Evolutionary conservation across 2,888 invertebrate species (phyloP).

Genomic region (Drosophila yooni): DNA sequence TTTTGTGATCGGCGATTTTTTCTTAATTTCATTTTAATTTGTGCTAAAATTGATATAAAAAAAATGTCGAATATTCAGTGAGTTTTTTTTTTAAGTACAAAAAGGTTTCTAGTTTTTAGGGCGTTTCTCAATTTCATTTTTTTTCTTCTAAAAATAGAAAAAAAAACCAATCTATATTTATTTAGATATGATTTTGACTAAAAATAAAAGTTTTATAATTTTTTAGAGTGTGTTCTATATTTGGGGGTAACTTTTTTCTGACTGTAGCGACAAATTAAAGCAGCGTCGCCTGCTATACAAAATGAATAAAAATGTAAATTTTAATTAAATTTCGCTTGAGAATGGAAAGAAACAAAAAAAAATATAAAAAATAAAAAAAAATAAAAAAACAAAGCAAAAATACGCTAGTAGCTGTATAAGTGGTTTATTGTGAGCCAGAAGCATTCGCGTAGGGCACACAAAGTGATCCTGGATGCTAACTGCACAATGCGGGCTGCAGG

Average conservation of each 20-base stretch:
- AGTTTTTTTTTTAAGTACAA: not conserved
- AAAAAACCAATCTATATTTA: not conserved
- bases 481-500: slow-evolving; percentile 10
- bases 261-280: slow-evolving; percentile 50
- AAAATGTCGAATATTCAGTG: not conserved
- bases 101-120: accelerated
- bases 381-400: slow-evolving; percentile 19
- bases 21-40: not conserved
- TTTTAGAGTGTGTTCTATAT: no score
- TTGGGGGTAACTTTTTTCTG: not conserved
- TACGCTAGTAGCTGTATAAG: slow-evolving; percentile 72
- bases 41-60: not conserved
- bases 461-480: slow-evolving; percentile 30
- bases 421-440: slow-evolving; percentile 73
- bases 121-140: not conserved
- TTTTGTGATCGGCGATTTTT: accelerated
- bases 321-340: slow-evolving; percentile 78
- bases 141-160: not conserved
- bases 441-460: slow-evolving; percentile 25
- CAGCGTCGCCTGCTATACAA: slow-evolving; percentile 59
- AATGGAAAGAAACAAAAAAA: slow-evolving; percentile 37
- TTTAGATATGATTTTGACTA: not conserved
- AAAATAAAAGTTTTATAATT: not conserved
- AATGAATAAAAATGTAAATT: slow-evolving; percentile 82
- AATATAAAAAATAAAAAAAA: slow-evolving; percentile 6